Evolutionary conservation across 2,888 invertebrate genomes (phyloP), one percentile per base, ranked within the genome.

Genomic region (Acleris cristana): DNA sequence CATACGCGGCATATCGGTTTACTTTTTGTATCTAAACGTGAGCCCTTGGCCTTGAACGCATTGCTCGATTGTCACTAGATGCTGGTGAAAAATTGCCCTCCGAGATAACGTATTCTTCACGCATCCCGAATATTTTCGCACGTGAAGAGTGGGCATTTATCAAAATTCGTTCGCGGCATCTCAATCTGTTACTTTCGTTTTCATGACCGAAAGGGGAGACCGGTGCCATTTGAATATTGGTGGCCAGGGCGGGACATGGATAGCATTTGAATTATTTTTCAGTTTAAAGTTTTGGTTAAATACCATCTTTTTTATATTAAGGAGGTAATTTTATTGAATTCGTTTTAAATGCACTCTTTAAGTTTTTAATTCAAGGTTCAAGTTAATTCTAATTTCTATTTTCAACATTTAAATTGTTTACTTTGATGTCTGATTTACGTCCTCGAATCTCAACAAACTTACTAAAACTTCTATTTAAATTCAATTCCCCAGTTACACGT

Each of bases 221-320:
- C 76, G 69, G 75, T 75, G 75, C 74, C 75, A 79, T 81, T 81
- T 76, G 74, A 79, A 80, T 76, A 75, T 71, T 72, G 40, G 52
- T 69, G 54, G 45, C 56, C 40, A 3, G 34, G 34, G 56, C 60
- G 19, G 49, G 49, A 40, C 49, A 51, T 19, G 34, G 21, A 21
- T 60, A n/a, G 45, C 60, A 60, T 60, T 61, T 52, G 21, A 61
- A 44, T 40, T 14, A 40, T 40, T 40, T 40, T 40, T 1, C 0
- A 19, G 8, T 4, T 3, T 21, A 8, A 19, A 10, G 49, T 18
- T 19, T 19, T 18, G n/a, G 19, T 30, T 30, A 30, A 30, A 1
- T 8, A 34, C 10, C 10, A 10, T 30, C 1, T 0, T 34, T 34
- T 34, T 12, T 10, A 34, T 10, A 8, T 34, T 12, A 0, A 8